Percentiles rank a stretch among this genome's conserved stretches.
phyloP scores from a whole-genome alignment of 2,888 invertebrate species.

The Carabus problematicus region DNA sequence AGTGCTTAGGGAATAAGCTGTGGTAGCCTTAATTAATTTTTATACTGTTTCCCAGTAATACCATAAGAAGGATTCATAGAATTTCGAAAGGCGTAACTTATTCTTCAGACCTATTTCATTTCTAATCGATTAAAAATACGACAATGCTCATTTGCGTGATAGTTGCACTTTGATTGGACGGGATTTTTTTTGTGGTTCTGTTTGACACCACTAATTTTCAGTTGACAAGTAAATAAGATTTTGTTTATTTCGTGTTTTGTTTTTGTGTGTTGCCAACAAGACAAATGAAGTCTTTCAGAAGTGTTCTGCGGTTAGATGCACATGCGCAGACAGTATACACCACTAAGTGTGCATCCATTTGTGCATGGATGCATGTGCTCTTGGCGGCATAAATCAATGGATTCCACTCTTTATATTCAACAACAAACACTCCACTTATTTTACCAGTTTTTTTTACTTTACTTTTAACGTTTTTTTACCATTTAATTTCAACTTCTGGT shows the following conservation, averaged over 20 bases:
- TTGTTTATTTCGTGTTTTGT: constrained; percentile 17
- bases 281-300: constrained; percentile 31
- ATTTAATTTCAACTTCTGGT: constrained; percentile 38
- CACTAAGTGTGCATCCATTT: not conserved
- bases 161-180: no score
- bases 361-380: constrained; percentile 4
- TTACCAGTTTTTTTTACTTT: constrained; percentile 22
- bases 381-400: constrained; percentile 33
- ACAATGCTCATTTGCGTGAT: no score
- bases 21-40: no score
- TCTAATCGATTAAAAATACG: no score
- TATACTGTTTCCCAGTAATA: no score
- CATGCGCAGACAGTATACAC: no score
- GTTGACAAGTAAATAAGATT: constrained; percentile 9
- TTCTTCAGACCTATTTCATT: no score
- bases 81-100: no score
- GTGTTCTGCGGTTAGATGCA: constrained; percentile 7
- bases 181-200: no score
- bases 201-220: constrained; percentile 11
- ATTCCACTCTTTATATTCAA: constrained; percentile 30
- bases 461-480: constrained; percentile 34
- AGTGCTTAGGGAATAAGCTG: no score
- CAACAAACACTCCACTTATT: constrained; percentile 29
- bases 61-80: no score
- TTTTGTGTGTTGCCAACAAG: constrained; percentile 11